Conservation (phyloP, 1,140 invertebrate species). For the Drosophila parabipectinata region DNA sequence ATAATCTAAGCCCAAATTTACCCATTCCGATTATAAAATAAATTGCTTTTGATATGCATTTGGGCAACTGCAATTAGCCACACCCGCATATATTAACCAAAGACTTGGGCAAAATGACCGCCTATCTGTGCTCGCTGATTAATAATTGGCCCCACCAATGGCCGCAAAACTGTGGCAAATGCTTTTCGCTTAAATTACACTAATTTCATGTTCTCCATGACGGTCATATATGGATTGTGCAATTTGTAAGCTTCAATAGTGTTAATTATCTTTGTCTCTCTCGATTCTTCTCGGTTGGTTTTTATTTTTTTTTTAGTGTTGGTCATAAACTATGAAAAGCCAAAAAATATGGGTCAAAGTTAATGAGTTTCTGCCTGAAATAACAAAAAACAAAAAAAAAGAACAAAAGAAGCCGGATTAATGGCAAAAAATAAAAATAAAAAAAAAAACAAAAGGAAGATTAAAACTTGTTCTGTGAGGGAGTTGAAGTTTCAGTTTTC, state of each 20-base stretch:
- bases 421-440: conserved; percentile 11
- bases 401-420: conserved; percentile 42
- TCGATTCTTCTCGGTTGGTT: conserved; percentile 18
- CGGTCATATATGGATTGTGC: not conserved
- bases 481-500: conserved; percentile 37
- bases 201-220: conserved; percentile 26
- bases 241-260: conserved; percentile 29
- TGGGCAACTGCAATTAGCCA: conserved; percentile 38
- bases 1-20: not conserved
- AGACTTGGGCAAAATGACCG: conserved; percentile 20
- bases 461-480: conserved; percentile 26
- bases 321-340: conserved; percentile 35
- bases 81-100: conserved; percentile 44
- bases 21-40: conserved; percentile 17
- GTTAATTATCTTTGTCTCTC: conserved; percentile 10
- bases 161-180: conserved; percentile 27
- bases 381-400: conserved; percentile 21
- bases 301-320: conserved; percentile 6
- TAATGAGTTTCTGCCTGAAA: conserved; percentile 56
- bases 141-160: conserved; percentile 30
- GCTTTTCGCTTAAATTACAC: conserved; percentile 25
- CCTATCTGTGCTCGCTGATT: conserved; percentile 13
- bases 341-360: conserved; percentile 52
- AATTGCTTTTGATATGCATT: conserved; percentile 28
- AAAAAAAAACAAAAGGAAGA: conserved; percentile 7